Base-by-base conservation (phyloP, 1,140 invertebrate species). In the Heliconius hewitsoni region DNA sequence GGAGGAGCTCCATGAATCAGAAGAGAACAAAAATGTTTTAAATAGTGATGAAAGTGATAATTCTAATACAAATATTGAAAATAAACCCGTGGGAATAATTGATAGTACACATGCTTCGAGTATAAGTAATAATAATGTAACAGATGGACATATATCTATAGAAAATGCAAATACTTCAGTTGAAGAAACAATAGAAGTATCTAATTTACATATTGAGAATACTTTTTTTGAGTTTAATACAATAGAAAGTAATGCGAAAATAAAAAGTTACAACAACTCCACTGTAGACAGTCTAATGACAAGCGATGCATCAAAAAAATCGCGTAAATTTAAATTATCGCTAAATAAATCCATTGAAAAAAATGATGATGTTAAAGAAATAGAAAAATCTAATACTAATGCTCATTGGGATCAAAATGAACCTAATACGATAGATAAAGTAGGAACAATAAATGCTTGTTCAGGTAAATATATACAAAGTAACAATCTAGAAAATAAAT, bases 321-420 rank as follows among this genome's bases (percentile, higher is more conserved):
- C 27, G 13, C 60, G 60, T 66, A 78, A 74, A 60, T 42, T 71
- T 52, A 79, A 79, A 19, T 55, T 79, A 42, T 74, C 78, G 13
- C 46, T 74, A 55, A 79, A 74, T 55, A 74, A 70, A 52, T 71
- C 57, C 19, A 39, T 42, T 52, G 55, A 79, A 46, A 74, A 71
- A 46, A 27, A 57, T 8, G 34, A 57, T 27, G 13, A 27, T 66
- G 23, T 3, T 27, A 66, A 66, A 30, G 60, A 66, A 66, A 66
- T 8, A 66, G 60, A 66, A 27, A 27, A 66, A 66, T 16, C 3
- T 3, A 66, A 11, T 27, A 5, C 4, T 13, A 66, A 66, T 66
- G 23, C 11, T 16, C 60, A 30, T 66, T 30, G 16, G 1, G 23
- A 66, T 66, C 27, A 66, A 27, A 66, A 66, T 66, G 60, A 66